phyloP scores from a whole-genome alignment of 2,113 vertebrate genomes.

The Monopterus albus region DNA sequence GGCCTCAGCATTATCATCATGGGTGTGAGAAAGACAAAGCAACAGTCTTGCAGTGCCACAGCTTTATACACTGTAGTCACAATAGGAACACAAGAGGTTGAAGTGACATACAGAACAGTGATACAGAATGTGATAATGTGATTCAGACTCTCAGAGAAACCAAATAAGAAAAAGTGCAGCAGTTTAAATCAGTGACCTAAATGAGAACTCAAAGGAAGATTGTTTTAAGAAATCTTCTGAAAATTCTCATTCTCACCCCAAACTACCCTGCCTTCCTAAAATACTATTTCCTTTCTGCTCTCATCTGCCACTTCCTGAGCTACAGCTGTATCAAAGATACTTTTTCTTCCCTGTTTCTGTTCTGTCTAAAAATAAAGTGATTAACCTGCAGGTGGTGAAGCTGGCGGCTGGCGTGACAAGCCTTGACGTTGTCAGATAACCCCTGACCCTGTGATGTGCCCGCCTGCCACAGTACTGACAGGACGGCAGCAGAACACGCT shows the following conservation, averaged over 20 bases:
- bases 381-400: slow-evolving; percentile 90
- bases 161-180: neutral
- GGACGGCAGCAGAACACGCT: slow-evolving; percentile 88
- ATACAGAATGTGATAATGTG: slow-evolving; percentile 23
- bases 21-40: slow-evolving; percentile 67
- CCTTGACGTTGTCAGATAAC: slow-evolving; percentile 72
- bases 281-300: slow-evolving; percentile 40
- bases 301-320: slow-evolving; percentile 61
- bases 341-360: slow-evolving; percentile 72
- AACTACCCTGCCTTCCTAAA: slow-evolving; percentile 54
- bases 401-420: slow-evolving; percentile 82
- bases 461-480: slow-evolving; percentile 77
- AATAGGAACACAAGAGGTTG: slow-evolving; percentile 50
- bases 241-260: slow-evolving; percentile 37
- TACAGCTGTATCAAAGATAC: slow-evolving; percentile 75
- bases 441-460: slow-evolving; percentile 72
- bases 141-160: neutral
- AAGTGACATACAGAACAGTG: slow-evolving; percentile 34
- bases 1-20: slow-evolving; percentile 62
- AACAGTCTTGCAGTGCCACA: slow-evolving; percentile 22
- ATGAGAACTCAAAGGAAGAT: neutral
- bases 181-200: slow-evolving; percentile 1
- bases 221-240: slow-evolving; percentile 2
- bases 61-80: slow-evolving; percentile 39
- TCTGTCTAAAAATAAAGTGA: slow-evolving; percentile 86